Base-by-base conservation (phyloP, 2,113 vertebrate species). In the Tichodroma muraria region DNA sequence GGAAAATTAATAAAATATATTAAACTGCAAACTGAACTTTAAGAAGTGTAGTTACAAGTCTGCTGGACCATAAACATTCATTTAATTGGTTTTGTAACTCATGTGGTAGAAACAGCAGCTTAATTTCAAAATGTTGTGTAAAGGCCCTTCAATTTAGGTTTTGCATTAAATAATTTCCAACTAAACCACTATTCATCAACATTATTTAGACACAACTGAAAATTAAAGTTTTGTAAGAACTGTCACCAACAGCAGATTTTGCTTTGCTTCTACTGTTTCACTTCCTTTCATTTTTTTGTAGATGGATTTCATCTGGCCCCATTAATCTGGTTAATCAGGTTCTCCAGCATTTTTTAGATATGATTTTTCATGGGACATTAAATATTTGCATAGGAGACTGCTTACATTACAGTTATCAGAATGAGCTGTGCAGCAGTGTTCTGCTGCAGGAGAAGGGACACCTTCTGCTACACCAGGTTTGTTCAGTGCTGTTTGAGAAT, bases 1-100 rank as follows among this genome's bases (percentile, higher is more conserved):
- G 85, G 78, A 94, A 97, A 96, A 86, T 61, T 92, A 96, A 85
- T 83, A 96, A 85, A 85, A 68, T 57, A 2, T 33, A 28, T 47
- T 73, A 94, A 96, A 94, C 77, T 87, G 22, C 45, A 90, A 80
- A 80, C 16, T 52, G 84, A 94, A 91, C 65, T 85, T 94, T 63
- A 93, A 94, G 84, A 59, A 53, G 42, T 73, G 73, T 80, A 93
- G 90, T 94, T 96, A 88, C 35, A 87, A 91, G 60, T 90, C 65
- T 90, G 52, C 57, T 85, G 68, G 45, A 77, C 70, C 68, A 85
- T 61, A 81, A 95, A 87, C 52, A 20, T 24, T 93, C 50, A 79
- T 92, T 77, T 96, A 97, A 97, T 89, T 97, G 89, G 88, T 97
- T 96, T 96, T 88, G 93, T 94, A 94, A 80, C 89, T 96, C 91